These are phyloP conservation scores for Brachyhypopomus gauderio DNA, from an alignment of 2,113 vertebrate species.

Conservation along the genomic window DNA sequence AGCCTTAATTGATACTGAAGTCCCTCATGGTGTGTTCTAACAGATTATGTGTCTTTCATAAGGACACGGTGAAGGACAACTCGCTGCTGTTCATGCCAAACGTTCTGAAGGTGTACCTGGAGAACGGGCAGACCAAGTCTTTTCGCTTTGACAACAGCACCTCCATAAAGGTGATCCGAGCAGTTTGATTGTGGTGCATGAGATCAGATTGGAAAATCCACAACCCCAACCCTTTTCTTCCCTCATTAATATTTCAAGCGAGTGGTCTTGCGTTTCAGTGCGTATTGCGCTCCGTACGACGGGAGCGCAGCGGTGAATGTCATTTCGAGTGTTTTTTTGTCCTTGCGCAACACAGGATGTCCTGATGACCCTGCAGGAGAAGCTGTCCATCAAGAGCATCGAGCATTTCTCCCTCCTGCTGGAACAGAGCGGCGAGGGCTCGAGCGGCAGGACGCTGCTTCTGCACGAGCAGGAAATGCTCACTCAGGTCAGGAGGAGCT, in stretches of 20 bases:
- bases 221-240: neutral
- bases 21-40: neutral
- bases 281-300: neutral
- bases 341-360: constrained; percentile 80
- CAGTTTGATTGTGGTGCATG: neutral
- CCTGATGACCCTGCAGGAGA: constrained; percentile 96
- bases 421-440: constrained; percentile 86
- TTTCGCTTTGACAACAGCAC: constrained; percentile 96
- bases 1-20: constrained; percentile 1
- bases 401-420: constrained; percentile 96
- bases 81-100: constrained; percentile 99
- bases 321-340: neutral
- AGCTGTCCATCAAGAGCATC: constrained; percentile 95
- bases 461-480: constrained; percentile 97
- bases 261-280: neutral
- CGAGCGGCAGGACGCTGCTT: constrained; percentile 85
- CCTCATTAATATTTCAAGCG: constrained; percentile 5
- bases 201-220: neutral
- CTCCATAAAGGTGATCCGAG: constrained; percentile 87
- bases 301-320: neutral
- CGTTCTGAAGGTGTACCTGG: constrained; percentile 97
- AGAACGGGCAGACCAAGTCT: constrained; percentile 98
- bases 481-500: constrained; percentile 81
- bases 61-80: constrained; percentile 97
- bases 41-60: constrained; percentile 39